phyloP scores from a whole-genome alignment of 2,888 invertebrate genomes.

The Cremastinae sp. region DNA sequence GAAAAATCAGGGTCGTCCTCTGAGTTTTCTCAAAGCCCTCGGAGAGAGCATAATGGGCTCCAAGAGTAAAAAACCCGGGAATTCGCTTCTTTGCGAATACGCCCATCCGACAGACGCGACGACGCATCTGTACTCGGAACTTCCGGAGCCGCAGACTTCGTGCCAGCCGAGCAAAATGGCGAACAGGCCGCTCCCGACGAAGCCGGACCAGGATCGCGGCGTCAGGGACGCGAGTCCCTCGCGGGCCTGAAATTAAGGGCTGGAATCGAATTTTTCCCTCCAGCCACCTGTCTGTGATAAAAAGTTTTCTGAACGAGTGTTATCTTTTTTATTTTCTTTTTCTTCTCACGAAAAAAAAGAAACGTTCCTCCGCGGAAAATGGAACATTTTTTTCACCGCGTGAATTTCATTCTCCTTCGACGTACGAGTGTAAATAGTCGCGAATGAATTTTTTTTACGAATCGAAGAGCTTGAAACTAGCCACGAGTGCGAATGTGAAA shows the following conservation, averaged over 20 bases:
- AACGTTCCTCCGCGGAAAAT: slow-evolving; percentile 33
- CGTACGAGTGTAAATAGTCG: slow-evolving; percentile 51
- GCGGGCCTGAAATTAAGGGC: slow-evolving; percentile 66
- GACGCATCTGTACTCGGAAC: slow-evolving; percentile 82
- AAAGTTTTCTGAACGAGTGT: slow-evolving; percentile 45
- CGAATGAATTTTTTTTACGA: slow-evolving; percentile 42
- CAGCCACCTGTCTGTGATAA: slow-evolving; percentile 75
- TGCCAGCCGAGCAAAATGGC: slow-evolving; percentile 83
- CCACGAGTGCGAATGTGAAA: slow-evolving; percentile 28
- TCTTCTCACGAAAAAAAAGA: slow-evolving; percentile 15
- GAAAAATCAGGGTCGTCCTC: slow-evolving; percentile 79
- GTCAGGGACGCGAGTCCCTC: slow-evolving; percentile 61
- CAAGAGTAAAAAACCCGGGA: slow-evolving; percentile 70
- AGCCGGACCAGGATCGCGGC: slow-evolving; percentile 81
- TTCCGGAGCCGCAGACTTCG: slow-evolving; percentile 79
- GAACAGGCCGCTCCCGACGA: slow-evolving; percentile 86
- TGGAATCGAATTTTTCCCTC: slow-evolving; percentile 24
- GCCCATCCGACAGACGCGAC: slow-evolving; percentile 82
- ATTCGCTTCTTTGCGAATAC: slow-evolving; percentile 81
- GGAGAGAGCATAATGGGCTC: slow-evolving; percentile 81
- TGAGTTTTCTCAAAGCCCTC: slow-evolving; percentile 84
- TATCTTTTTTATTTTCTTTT: slow-evolving; percentile 13
- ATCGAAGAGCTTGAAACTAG: slow-evolving; percentile 31
- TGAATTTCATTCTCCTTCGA: slow-evolving; percentile 22
- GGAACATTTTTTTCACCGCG: slow-evolving; percentile 21